Base-by-base conservation (phyloP, 2,888 invertebrate genomes). In the Pantelozetes paolii region DNA sequence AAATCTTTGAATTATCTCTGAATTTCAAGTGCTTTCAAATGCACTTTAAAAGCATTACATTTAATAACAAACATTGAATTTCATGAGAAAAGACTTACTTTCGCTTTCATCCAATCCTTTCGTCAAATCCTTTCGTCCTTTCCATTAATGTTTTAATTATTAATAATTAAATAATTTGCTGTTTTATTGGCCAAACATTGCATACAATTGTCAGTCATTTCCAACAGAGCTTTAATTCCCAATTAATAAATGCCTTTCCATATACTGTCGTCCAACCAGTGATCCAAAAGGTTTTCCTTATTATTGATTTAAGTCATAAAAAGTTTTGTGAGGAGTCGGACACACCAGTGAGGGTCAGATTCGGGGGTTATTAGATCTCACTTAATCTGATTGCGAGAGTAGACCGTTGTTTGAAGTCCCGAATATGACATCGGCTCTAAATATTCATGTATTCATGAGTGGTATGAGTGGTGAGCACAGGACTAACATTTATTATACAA, bases 391-490 rank as follows among this genome's bases (percentile, higher is more conserved):
- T 3, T 30, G 30, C 8, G 30, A 32, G 36, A n/a, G 1, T 6
- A n/a, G 32, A n/a, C 18, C 1, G 20, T 59, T 32, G 32, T 62
- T 18, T 62, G 62, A 54, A 28, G 54, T 54, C 5, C 13, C 54
- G 13, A 20, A 30, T 62, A 28, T 30, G n/a, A 62, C 30, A 62
- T 62, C 62, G 32, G 2, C 13, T 62, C 62, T 62, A 59, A 59
- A 59, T 59, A 59, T 59, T 59, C 54, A 54, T 54, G 54, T 50
- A 50, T 50, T 50, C 54, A 54, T 54, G 54, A 45, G 54, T 54
- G 54, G 54, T 54, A 54, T 54, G 54, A 62, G 62, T 62, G 62
- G 62, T 32, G 62, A 62, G 62, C 32, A 62, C 13, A 62, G n/a
- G 62, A 36, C 62, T 32, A 62, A 62, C 62, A 36, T 62, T 36